phyloP scores from a whole-genome alignment of 1,140 invertebrate genomes.

The Hyposmocoma kahamanoa region DNA sequence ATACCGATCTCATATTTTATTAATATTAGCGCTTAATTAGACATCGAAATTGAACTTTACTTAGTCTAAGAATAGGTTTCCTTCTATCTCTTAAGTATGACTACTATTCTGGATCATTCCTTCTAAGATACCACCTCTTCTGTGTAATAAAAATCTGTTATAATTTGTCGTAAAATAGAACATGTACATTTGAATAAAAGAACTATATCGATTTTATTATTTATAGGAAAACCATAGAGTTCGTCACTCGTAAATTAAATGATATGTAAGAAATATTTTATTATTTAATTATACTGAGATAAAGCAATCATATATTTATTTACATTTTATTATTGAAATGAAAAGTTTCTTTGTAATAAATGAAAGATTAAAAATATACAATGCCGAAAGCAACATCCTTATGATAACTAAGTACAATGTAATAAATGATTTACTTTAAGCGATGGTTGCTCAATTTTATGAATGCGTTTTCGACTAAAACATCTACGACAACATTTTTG shows the following conservation, averaged over 20 bases:
- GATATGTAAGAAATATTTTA: not conserved
- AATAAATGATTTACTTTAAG: slow-evolving; percentile 59
- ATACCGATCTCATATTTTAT: not conserved
- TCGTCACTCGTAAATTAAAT: slow-evolving; percentile 10
- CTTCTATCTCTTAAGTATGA: slow-evolving; percentile 4
- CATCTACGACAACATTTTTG: no score
- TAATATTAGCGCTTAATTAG: slow-evolving; percentile 23
- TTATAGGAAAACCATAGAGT: slow-evolving; percentile 40
- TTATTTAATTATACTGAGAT: slow-evolving; percentile 1
- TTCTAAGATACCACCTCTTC: slow-evolving; percentile 19
- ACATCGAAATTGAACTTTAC: slow-evolving; percentile 26
- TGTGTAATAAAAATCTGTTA: slow-evolving; percentile 11
- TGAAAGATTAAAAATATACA: no score
- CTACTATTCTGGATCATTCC: slow-evolving; percentile 15
- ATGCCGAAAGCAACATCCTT: no score
- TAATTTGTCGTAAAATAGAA: slow-evolving; percentile 67
- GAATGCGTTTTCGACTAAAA: no score
- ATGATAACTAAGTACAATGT: slow-evolving; percentile 63
- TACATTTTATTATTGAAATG: slow-evolving; percentile 42
- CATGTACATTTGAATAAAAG: slow-evolving; percentile 50
- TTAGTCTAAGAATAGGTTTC: slow-evolving; percentile 17
- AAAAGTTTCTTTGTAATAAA: slow-evolving; percentile 61
- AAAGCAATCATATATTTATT: slow-evolving; percentile 2
- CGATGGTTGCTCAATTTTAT: slow-evolving; percentile 67
- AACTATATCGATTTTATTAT: slow-evolving; percentile 58